A percentile compares a stretch with the other conserved stretches of the same genome.
Evolutionary conservation across 2,797 vertebrate species (phyloP).

Genomic region (Vespertilio murinus): DNA sequence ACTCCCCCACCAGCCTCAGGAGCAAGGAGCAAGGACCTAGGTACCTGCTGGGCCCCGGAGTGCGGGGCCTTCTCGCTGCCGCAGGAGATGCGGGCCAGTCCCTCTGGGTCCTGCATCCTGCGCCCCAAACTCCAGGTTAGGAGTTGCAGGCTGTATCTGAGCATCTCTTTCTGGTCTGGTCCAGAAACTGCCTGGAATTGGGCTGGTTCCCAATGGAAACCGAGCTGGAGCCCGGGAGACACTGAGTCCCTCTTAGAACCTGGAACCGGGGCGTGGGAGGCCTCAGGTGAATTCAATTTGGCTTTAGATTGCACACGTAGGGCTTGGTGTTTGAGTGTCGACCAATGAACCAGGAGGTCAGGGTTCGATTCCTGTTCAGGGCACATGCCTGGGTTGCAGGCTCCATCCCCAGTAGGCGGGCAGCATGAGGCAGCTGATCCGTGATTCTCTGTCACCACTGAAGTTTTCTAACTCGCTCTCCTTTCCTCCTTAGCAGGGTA

Average conservation of each 20-base stretch:
- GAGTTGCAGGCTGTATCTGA: not conserved
- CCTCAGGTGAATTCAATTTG: not conserved
- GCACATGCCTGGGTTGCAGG: no score
- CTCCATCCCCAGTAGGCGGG: no score
- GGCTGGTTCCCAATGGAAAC: not conserved
- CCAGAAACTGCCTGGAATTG: not conserved
- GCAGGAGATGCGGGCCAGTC: not conserved
- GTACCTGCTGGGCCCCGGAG: not conserved
- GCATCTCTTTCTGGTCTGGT: not conserved
- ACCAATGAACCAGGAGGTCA: no score
- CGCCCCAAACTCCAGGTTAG: fast-evolving
- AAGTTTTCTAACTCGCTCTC: no score
- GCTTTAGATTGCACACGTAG: not conserved
- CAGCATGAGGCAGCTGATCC: no score
- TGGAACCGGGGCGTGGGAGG: not conserved
- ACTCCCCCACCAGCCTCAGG: not conserved
- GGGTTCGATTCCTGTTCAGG: no score
- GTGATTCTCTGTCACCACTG: no score
- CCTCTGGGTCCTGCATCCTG: not conserved
- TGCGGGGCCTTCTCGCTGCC: not conserved
- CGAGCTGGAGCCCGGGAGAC: fast-evolving
- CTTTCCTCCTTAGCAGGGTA: no score
- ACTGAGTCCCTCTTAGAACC: not conserved
- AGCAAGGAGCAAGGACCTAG: not conserved
- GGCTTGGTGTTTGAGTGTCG: no score